Evolutionary conservation across 2,113 vertebrate species (phyloP), one percentile per base, ranked within the genome.

Genomic region (Melospiza georgiana): DNA sequence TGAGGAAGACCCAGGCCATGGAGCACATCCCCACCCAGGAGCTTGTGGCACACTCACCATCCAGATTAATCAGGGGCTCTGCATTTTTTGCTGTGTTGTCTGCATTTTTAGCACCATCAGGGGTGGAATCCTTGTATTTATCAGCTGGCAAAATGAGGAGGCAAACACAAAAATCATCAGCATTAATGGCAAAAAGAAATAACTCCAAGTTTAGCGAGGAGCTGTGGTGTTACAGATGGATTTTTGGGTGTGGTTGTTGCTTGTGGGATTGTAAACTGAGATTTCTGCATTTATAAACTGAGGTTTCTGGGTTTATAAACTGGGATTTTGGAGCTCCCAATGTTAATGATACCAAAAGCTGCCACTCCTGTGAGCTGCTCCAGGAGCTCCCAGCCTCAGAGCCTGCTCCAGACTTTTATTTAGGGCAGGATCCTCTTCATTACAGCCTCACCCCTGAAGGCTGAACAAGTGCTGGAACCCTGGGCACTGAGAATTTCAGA

Each of bases 11-110:
- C 2, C 13, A 59, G 71, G 43, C 7, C 62, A 11, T 0, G 9
- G 84, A 84, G 55, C 9, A 22, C 37, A 22, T 6, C 22, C 44
- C 59, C 6, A 3, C 0, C 11, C 11, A 14, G 65, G 1, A n/a
- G 19, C 5, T 0, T 8, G 63, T 16, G 63, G 62, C 23, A 66
- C 43, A 97, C 98, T 98, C 96, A 99, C 99, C 98, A 90, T 99
- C 99, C 63, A 99, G 97, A 95, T 99, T 99, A 71, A 99, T 96
- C 87, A 99, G 97, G 0, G 99, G 99, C 73, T 99, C 99, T 19
- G 97, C 95, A 4, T 98, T 97, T 94, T 98, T 99, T 24, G 98
- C 97, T 30, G 97, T 93, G n/a, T 98, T 98, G 68, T 97, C 98
- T 49, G 98, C 55, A 21, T 96, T 98, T 96, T 98, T 98, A 48